Evolutionary conservation across 2,113 vertebrate genomes (phyloP).

Genomic region (Nanorana parkeri): DNA sequence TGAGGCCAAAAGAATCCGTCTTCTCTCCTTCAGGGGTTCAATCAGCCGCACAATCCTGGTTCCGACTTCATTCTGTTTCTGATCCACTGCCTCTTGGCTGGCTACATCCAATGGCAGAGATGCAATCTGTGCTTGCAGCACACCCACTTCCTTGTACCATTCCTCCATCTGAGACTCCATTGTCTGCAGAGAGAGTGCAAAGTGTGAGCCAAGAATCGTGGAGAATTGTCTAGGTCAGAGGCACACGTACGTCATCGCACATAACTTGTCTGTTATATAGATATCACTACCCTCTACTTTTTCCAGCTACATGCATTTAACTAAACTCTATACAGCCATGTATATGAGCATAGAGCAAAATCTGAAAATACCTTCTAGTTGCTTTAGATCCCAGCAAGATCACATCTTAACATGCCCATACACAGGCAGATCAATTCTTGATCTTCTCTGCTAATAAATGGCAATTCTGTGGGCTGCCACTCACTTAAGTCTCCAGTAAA

Average conservation of each 20-base stretch:
- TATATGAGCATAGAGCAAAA: too few relatives aligned
- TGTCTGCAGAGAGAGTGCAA: slow-evolving; percentile 68
- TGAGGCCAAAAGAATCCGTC: slow-evolving; percentile 85
- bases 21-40: slow-evolving; percentile 87
- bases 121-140: slow-evolving; percentile 81
- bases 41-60: slow-evolving; percentile 87
- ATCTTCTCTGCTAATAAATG: too few relatives aligned
- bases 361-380: too few relatives aligned
- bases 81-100: slow-evolving; percentile 74
- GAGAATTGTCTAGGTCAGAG: neutral
- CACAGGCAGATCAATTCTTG: too few relatives aligned
- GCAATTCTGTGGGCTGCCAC: too few relatives aligned
- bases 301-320: too few relatives aligned
- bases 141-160: slow-evolving; percentile 88
- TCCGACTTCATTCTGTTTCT: slow-evolving; percentile 80
- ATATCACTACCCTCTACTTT: too few relatives aligned
- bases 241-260: neutral
- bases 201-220: neutral
- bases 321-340: too few relatives aligned
- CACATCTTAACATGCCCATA: too few relatives aligned
- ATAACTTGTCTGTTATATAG: too few relatives aligned
- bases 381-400: too few relatives aligned
- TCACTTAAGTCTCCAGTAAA: too few relatives aligned
- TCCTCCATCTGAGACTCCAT: slow-evolving; percentile 91
- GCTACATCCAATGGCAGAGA: slow-evolving; percentile 79